phyloP scores from a whole-genome alignment of 2,888 invertebrate species.

The Augochlorella aurata region DNA sequence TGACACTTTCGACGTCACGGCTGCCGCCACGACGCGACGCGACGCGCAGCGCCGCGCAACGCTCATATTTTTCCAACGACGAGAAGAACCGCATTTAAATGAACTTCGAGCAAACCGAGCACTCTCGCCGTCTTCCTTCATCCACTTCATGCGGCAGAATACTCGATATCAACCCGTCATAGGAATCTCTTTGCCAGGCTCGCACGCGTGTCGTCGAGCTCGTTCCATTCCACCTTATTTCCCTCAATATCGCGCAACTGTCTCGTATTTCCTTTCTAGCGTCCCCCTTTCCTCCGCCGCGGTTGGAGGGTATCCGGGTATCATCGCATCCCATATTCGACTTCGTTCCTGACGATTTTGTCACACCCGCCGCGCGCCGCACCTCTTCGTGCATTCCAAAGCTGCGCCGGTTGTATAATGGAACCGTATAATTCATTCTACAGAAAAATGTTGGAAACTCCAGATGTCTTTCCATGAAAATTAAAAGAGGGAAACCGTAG shows the following conservation, averaged over 20 bases:
- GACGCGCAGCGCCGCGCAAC: not conserved
- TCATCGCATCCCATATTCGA: slow-evolving; percentile 6
- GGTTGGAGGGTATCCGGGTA: not conserved
- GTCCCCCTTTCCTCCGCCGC: not conserved
- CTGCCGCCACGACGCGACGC: too few species aligned
- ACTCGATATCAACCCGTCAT: slow-evolving; percentile 13
- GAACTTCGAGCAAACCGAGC: slow-evolving; percentile 30
- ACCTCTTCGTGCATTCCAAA: not conserved
- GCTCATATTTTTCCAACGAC: not conserved
- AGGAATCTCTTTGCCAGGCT: not conserved
- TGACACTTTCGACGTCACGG: slow-evolving; percentile 51
- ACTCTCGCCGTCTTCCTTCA: not conserved
- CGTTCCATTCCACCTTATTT: not conserved
- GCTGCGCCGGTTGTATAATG: not conserved
- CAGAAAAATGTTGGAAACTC: not conserved
- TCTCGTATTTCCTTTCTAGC: not conserved
- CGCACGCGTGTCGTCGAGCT: not conserved
- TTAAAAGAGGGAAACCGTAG: too few species aligned
- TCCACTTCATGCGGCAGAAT: slow-evolving; percentile 31
- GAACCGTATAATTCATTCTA: not conserved
- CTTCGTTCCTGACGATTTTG: slow-evolving; percentile 4
- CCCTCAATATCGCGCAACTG: not conserved
- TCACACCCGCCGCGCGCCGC: not conserved
- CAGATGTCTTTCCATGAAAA: too few species aligned
- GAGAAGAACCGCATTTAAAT: slow-evolving; percentile 49